Percentiles rank a stretch among this genome's conserved stretches.
phyloP scores from a whole-genome alignment of 2,888 invertebrate species.

The Rugalucina vietnamica region DNA sequence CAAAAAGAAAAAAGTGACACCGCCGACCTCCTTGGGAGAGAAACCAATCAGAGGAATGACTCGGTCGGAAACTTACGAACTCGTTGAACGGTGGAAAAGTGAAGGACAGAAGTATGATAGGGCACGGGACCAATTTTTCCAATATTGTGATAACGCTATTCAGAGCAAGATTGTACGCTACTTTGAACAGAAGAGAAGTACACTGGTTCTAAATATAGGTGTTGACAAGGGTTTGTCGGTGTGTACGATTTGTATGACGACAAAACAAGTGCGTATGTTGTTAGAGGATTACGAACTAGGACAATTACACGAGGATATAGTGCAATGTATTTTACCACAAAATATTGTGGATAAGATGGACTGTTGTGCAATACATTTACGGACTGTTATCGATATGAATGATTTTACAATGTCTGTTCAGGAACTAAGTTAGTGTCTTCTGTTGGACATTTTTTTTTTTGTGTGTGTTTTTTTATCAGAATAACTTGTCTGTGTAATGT shows the following conservation, averaged over 20 bases:
- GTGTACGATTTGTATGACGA: constrained; percentile 79
- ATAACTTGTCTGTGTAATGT: too few relatives aligned
- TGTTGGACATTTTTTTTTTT: too few relatives aligned
- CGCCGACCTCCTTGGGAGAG: constrained; percentile 51
- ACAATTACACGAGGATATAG: constrained; percentile 70
- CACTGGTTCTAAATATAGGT: constrained; percentile 77
- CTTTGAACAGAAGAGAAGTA: constrained; percentile 82
- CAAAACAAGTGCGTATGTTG: constrained; percentile 72
- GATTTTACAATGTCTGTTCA: constrained; percentile 71
- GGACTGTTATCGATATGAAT: constrained; percentile 73
- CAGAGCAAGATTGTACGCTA: constrained; percentile 77
- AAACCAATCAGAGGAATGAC: constrained; percentile 46
- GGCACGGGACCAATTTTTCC: constrained; percentile 56
- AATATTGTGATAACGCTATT: constrained; percentile 66
- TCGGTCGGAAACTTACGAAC: constrained; percentile 57
- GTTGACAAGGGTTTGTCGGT: constrained; percentile 74
- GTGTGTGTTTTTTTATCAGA: too few relatives aligned
- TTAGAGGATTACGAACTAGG: constrained; percentile 73
- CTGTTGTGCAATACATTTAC: constrained; percentile 73
- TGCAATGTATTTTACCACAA: constrained; percentile 68
- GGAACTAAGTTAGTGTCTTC: constrained; percentile 64
- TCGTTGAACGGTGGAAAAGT: constrained; percentile 64
- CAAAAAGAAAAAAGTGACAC: constrained; percentile 30
- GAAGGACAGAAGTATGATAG: constrained; percentile 56
- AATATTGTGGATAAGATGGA: constrained; percentile 70